Base-by-base conservation (phyloP, 2,113 vertebrate genomes). In the Zosterops pallidus region DNA sequence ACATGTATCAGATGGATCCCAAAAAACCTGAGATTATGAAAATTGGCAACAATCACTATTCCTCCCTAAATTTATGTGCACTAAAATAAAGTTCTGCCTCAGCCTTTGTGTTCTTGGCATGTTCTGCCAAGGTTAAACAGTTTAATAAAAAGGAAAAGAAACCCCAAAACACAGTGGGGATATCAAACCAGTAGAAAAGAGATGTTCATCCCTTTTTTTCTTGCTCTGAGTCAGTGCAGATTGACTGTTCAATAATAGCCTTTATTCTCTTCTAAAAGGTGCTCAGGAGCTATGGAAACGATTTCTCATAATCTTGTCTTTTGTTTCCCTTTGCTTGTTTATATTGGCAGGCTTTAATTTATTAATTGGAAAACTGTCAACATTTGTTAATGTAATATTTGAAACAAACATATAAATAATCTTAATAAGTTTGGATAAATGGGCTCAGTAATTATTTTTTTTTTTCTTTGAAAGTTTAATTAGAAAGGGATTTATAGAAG, bases 271-370 rank as follows among this genome's bases (percentile, higher is more conserved):
- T 72, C 17, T 80, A 55, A 89, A 89, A 90, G 47, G 75, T 92
- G 84, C 53, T 55, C 69, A 87, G 83, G 12, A 11, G 25, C 79
- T 96, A 60, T 87, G 82, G 57, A 91, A 94, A 78, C 86, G 83
- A 76, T 90, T 91, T 84, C 25, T 77, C 25, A 4, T 85, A 90
- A 90, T 92, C 89, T 93, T 75, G 52, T 65, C 72, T 88, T 94
- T 80, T 83, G 46, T 88, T 94, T 83, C 39, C 12, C 6, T 87
- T 75, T 92, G 41, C 59, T 94, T 93, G 49, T 92, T 96, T 92
- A 92, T 95, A 94, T 96, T 95, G 94, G 87, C 89, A 95, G 82
- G 39, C 74, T 97, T 92, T 96, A 75, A 86, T 92, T 95, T 96
- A 91, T 96, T 96, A 95, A 94, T 50, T 95, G 95, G 91, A 94